Conservation (phyloP, 2,113 vertebrate species). For the Riparia riparia region DNA sequence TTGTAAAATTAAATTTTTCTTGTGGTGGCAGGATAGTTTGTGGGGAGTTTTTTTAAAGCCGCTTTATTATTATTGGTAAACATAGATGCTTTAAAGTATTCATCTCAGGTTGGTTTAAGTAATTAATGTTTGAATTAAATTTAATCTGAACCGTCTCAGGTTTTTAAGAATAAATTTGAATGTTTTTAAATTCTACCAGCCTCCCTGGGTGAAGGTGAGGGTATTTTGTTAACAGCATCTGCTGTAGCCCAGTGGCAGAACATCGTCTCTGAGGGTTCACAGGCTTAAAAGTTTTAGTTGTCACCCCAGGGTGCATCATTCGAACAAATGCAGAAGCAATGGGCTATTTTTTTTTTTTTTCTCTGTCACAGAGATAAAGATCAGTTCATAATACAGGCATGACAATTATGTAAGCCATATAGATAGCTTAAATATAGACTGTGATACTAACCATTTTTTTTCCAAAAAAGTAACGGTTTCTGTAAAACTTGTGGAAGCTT, state of each 20-base stretch:
- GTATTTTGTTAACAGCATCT: neutral
- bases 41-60: accelerated
- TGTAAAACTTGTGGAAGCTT: neutral
- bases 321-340: neutral
- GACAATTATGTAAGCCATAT: neutral
- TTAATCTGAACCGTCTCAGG: neutral
- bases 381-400: neutral
- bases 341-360: neutral
- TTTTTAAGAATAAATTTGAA: neutral
- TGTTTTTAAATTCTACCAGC: neutral
- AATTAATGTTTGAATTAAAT: neutral
- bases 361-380: neutral
- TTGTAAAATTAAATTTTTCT: neutral
- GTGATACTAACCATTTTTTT: neutral
- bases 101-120: neutral
- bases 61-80: neutral
- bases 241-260: neutral
- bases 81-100: neutral
- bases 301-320: neutral
- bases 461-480: neutral
- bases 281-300: neutral
- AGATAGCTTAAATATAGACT: neutral
- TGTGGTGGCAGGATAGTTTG: neutral
- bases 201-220: neutral
- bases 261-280: accelerated